These are phyloP conservation scores for Anorthoa munda DNA, from an alignment of 2,888 invertebrate species.

Conservation along the genomic window DNA sequence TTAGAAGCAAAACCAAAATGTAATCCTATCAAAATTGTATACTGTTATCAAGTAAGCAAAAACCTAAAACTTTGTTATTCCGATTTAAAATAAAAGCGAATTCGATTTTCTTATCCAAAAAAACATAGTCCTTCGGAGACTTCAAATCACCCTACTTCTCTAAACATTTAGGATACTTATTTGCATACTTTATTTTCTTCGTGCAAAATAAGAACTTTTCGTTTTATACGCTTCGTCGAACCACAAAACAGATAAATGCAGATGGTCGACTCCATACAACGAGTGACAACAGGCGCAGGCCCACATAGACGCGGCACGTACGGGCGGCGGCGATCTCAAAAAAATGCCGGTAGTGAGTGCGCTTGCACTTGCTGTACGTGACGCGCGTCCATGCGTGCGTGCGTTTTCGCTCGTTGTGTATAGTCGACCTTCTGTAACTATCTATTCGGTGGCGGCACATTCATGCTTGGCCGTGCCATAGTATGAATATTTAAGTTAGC, in stretches of 20 bases:
- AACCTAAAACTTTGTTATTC: neutral
- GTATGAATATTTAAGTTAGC: constrained; percentile 57
- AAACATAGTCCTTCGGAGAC: constrained; percentile 18
- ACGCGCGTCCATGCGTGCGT: neutral
- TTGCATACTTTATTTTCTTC: constrained; percentile 55
- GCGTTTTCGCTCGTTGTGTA: too few species aligned
- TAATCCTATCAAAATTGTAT: neutral
- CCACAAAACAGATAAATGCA: neutral
- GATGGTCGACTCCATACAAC: neutral
- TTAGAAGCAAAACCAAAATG: neutral
- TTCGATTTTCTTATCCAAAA: constrained; percentile 1
- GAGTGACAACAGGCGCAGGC: neutral
- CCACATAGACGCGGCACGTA: neutral
- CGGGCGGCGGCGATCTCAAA: neutral
- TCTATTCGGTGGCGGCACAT: neutral
- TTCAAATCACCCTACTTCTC: constrained; percentile 29
- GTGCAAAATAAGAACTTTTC: constrained; percentile 36
- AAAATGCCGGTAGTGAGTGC: neutral
- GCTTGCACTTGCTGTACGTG: neutral
- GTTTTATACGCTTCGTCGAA: constrained; percentile 10
- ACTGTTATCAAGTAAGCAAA: neutral
- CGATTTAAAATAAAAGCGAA: constrained; percentile 23
- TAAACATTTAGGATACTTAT: constrained; percentile 23
- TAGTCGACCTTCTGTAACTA: neutral
- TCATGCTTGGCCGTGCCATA: constrained; percentile 1